These are phyloP conservation scores for Ceratosolen fusciceps DNA, from an alignment of 1,140 invertebrate species.

Conservation along the genomic window DNA sequence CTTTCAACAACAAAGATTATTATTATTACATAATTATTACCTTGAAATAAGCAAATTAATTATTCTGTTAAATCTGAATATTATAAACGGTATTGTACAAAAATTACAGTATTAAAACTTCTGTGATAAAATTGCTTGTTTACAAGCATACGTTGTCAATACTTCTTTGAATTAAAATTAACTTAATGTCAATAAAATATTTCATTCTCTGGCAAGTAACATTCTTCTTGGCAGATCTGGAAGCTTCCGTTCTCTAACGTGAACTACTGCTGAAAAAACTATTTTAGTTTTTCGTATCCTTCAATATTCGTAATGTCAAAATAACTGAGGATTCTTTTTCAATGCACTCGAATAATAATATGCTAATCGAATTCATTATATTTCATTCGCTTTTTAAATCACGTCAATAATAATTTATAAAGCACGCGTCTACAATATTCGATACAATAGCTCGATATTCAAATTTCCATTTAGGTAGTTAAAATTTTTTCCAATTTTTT, in stretches of 20 bases:
- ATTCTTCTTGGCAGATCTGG: neutral
- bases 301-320: neutral
- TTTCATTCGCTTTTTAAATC: neutral
- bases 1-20: neutral
- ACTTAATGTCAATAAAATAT: neutral
- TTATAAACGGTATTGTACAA: neutral
- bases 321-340: neutral
- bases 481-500: no score
- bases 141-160: neutral
- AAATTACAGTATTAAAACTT: constrained; percentile 3
- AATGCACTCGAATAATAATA: neutral
- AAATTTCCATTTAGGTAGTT: neutral
- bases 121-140: neutral
- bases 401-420: neutral
- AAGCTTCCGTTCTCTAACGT: neutral
- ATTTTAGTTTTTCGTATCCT: neutral
- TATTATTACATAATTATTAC: neutral
- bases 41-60: no score
- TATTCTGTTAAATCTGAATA: no score
- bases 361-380: neutral
- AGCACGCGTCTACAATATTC: neutral
- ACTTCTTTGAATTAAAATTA: neutral
- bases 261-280: neutral
- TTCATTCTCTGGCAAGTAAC: neutral
- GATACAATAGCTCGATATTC: neutral